Evolutionary conservation across 2,888 invertebrate genomes (phyloP).

Genomic region (Cantharis flavilabris): DNA sequence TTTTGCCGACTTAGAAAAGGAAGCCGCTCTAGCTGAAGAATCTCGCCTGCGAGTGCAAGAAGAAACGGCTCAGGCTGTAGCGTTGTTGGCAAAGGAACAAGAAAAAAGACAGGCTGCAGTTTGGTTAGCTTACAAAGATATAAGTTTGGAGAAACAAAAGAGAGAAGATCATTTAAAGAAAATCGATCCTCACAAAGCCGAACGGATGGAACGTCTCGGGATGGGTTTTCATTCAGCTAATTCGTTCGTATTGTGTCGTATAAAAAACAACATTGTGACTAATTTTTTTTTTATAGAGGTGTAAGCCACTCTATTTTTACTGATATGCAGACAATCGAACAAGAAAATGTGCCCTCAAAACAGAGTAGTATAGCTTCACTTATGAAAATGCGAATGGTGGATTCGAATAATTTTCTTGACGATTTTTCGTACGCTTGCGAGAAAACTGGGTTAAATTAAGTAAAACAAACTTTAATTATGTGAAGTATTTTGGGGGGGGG

Average conservation of each 20-base stretch:
- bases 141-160: slow-evolving; percentile 67
- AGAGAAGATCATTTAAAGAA: slow-evolving; percentile 74
- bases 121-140: slow-evolving; percentile 78
- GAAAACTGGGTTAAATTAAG: too few relatives aligned
- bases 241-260: slow-evolving; percentile 51
- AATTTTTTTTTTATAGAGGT: slow-evolving; percentile 57
- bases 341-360: slow-evolving; percentile 66
- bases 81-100: slow-evolving; percentile 65
- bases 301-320: slow-evolving; percentile 85
- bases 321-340: slow-evolving; percentile 91
- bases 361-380: slow-evolving; percentile 54
- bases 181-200: slow-evolving; percentile 81
- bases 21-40: slow-evolving; percentile 85
- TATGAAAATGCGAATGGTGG: slow-evolving; percentile 49
- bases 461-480: too few relatives aligned
- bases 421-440: slow-evolving; percentile 59
- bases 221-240: slow-evolving; percentile 74
- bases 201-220: slow-evolving; percentile 89
- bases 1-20: slow-evolving; percentile 92
- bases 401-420: slow-evolving; percentile 59
- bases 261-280: background rate
- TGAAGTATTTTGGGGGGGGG: too few relatives aligned
- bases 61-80: slow-evolving; percentile 52
- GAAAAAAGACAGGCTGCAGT: slow-evolving; percentile 70
- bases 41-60: slow-evolving; percentile 56